phyloP scores from a whole-genome alignment of 2,888 invertebrate species.

The Neuroscelio doddi region DNA sequence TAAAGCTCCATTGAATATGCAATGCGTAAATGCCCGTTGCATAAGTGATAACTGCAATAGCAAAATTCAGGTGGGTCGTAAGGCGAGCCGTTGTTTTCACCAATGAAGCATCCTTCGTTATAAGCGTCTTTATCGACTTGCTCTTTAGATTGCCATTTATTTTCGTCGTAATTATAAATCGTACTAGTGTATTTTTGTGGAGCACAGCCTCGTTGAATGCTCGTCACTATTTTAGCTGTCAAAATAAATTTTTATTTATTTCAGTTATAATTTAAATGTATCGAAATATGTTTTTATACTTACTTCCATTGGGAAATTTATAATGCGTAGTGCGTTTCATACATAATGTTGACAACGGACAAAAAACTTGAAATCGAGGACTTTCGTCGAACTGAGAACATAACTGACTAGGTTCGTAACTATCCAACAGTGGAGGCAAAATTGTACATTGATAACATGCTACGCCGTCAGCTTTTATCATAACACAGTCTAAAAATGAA shows the following conservation, averaged over 20 bases:
- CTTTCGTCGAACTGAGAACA: slow-evolving; percentile 86
- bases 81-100: slow-evolving; percentile 78
- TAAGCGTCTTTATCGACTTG: slow-evolving; percentile 80
- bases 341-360: slow-evolving; percentile 88
- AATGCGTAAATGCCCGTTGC: slow-evolving; percentile 75
- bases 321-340: slow-evolving; percentile 78
- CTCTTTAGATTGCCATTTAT: slow-evolving; percentile 78
- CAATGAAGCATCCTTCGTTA: slow-evolving; percentile 79
- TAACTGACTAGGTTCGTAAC: slow-evolving; percentile 68
- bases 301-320: slow-evolving; percentile 79
- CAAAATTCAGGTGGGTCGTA: slow-evolving; percentile 80
- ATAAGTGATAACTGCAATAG: slow-evolving; percentile 83
- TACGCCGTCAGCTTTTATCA: slow-evolving; percentile 24
- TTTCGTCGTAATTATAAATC: slow-evolving; percentile 74
- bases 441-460: slow-evolving; percentile 37
- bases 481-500: slow-evolving; percentile 10
- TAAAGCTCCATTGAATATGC: slow-evolving; percentile 15
- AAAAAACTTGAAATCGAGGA: slow-evolving; percentile 80
- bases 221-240: slow-evolving; percentile 75
- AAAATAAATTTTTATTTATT: slow-evolving; percentile 47
- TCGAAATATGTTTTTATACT: slow-evolving; percentile 53
- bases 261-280: background rate
- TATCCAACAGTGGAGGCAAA: slow-evolving; percentile 16
- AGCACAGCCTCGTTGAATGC: slow-evolving; percentile 82
- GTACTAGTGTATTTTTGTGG: slow-evolving; percentile 80